These are phyloP conservation scores for Drosophila orena DNA, from an alignment of 1,140 invertebrate species.

Conservation along the genomic window DNA sequence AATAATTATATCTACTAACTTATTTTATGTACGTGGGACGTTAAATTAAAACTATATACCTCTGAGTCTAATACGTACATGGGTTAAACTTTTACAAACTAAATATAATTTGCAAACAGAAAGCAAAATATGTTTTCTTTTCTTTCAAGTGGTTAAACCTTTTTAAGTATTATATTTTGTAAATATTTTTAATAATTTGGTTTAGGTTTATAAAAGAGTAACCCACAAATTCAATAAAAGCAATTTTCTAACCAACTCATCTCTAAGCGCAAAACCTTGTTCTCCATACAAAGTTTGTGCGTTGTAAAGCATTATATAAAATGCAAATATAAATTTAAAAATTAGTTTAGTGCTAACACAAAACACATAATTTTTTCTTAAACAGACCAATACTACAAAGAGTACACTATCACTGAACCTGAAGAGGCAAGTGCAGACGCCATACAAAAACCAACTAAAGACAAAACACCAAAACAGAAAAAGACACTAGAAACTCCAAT, in stretches of 20 bases:
- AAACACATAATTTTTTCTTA: conserved; percentile 80
- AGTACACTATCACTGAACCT: conserved; percentile 84
- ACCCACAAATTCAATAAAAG: conserved; percentile 4
- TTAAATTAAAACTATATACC: conserved; percentile 37
- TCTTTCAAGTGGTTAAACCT: too few species aligned
- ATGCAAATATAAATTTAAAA: conserved; percentile 78
- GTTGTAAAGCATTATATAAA: conserved; percentile 79
- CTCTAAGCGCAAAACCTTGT: conserved; percentile 55
- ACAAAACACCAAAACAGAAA: conserved; percentile 69
- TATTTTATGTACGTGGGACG: conserved; percentile 45
- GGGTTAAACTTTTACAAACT: conserved; percentile 2
- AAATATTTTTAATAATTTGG: neutral
- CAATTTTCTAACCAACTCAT: conserved; percentile 56
- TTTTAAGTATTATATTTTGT: neutral
- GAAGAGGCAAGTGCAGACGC: conserved; percentile 82
- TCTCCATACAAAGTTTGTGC: conserved; percentile 35
- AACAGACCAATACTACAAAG: conserved; percentile 84
- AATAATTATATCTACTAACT: conserved; percentile 50
- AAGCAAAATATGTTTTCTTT: too few species aligned
- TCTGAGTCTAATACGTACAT: conserved; percentile 42
- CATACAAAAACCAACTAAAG: conserved; percentile 79
- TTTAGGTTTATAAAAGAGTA: neutral
- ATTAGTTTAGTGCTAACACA: conserved; percentile 80
- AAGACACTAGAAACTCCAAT: conserved; percentile 53
- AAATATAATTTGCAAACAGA: too few species aligned